Conservation (phyloP, 2,888 invertebrate genomes). For the Chirona hameri region DNA sequence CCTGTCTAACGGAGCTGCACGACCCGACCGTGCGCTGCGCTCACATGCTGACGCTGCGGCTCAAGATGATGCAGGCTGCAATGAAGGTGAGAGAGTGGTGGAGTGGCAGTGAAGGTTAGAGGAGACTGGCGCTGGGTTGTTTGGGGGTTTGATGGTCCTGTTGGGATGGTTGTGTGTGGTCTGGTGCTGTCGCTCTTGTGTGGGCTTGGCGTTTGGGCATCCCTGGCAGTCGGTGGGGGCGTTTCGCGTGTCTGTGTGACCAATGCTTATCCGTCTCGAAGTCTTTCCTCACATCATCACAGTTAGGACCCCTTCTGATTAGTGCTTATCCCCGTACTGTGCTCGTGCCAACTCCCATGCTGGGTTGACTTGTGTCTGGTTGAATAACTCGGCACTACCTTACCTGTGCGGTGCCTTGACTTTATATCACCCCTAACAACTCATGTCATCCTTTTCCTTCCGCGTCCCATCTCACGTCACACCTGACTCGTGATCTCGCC, state of each 20-base stretch:
- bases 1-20: constrained; percentile 48
- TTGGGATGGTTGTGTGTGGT: background rate
- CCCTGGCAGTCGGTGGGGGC: too few relatives aligned
- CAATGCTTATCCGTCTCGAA: background rate
- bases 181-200: background rate
- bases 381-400: too few relatives aligned
- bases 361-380: too few relatives aligned
- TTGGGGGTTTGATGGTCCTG: background rate
- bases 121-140: background rate
- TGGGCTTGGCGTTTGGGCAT: background rate
- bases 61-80: constrained; percentile 88
- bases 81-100: constrained; percentile 51
- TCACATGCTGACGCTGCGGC: constrained; percentile 71
- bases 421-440: too few relatives aligned
- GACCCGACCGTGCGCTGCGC: constrained; percentile 69
- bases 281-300: background rate
- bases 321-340: too few relatives aligned
- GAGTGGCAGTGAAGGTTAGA: too few relatives aligned
- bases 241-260: background rate
- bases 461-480: too few relatives aligned
- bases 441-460: too few relatives aligned
- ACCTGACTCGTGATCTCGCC: too few relatives aligned
- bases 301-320: too few relatives aligned
- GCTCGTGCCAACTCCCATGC: too few relatives aligned
- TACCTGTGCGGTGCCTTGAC: too few relatives aligned